Evolutionary conservation across 1,140 invertebrate genomes (phyloP).

Genomic region (Bombus waltoni): DNA sequence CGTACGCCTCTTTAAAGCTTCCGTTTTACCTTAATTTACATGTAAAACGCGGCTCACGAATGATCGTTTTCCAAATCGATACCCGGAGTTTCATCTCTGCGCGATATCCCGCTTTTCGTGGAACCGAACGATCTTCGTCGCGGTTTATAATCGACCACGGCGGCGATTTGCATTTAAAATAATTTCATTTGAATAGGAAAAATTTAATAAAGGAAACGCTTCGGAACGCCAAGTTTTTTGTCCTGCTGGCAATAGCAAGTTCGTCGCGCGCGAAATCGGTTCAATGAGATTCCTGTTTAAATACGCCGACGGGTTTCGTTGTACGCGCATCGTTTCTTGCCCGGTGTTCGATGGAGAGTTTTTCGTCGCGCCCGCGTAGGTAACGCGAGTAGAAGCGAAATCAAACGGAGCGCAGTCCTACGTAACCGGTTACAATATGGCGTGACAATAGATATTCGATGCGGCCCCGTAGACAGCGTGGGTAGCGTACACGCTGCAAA

Average conservation of each 20-base stretch:
- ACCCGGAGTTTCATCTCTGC: neutral
- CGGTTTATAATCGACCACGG: neutral
- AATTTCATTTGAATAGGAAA: conserved; percentile 8
- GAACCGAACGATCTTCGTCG: neutral
- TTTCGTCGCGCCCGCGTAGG: neutral
- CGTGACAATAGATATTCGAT: conserved; percentile 49
- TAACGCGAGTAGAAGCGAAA: neutral
- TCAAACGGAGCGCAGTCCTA: conserved; percentile 8
- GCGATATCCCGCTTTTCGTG: too few relatives aligned
- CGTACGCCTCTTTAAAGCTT: neutral
- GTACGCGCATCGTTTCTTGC: neutral
- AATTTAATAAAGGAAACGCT: neutral
- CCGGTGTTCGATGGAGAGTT: neutral
- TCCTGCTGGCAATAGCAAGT: neutral
- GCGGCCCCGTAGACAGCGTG: conserved; percentile 36
- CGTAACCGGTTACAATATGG: conserved; percentile 34
- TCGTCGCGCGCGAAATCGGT: neutral
- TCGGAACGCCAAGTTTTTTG: neutral
- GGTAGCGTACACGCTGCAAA: conserved; percentile 45
- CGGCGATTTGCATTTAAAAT: neutral
- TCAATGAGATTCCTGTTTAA: neutral
- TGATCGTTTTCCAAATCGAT: neutral
- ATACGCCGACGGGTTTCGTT: neutral
- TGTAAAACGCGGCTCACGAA: neutral
- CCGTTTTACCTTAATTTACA: conserved; percentile 7